Base-by-base conservation (phyloP, 35 echinoderm and acorn worm species). In the Ptychodera flava region DNA sequence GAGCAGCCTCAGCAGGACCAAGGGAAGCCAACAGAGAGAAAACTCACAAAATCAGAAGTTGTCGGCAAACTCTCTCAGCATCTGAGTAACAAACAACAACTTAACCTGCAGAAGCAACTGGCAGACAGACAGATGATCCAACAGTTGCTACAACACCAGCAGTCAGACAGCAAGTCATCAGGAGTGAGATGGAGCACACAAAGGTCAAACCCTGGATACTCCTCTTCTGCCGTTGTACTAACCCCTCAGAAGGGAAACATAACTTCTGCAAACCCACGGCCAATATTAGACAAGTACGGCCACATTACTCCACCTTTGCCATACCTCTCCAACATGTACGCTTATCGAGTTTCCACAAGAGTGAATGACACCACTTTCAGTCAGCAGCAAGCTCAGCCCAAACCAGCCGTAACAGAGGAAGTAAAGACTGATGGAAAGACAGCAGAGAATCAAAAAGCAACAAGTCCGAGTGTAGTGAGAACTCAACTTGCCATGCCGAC, bases 1-100 rank as follows among this genome's bases (percentile, higher is more conserved):
- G 22, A 33, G 28, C 16, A 83, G 31, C 2, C 33, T 37, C 33
- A 37, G 0, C 78, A 80, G 28, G 12, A 6, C 30, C 78, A 28
- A 80, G 31, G 28, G n/a, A 80, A 28, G 28, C 1, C 78, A 80
- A 36, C 34, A 36, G 82, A 83, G 31, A 1, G 82, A 32, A 99
- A 99, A 90, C 90, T 91, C 12, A 90, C 96, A 1, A 86, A 92
- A 32, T 99, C 96, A 33, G 96, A 99, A 83, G 96, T 99, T 30
- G 96, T 99, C 27, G 91, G 96, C 33, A 99, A 99, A 82, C 86
- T 99, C 10, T 92, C 92, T 28, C 93, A 92, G 80, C 96, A 99
- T 89, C 82, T 99, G 14, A 99, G 90, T 1, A 99, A 99, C 35
- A 94, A 91, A 38, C 88, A 93, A 27, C 90, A 92, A 35, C 83